A percentile compares a stretch with the other conserved stretches of the same genome.
Conservation (phyloP, 2,797 vertebrate genomes). For the Scyliorhinus canicula region DNA sequence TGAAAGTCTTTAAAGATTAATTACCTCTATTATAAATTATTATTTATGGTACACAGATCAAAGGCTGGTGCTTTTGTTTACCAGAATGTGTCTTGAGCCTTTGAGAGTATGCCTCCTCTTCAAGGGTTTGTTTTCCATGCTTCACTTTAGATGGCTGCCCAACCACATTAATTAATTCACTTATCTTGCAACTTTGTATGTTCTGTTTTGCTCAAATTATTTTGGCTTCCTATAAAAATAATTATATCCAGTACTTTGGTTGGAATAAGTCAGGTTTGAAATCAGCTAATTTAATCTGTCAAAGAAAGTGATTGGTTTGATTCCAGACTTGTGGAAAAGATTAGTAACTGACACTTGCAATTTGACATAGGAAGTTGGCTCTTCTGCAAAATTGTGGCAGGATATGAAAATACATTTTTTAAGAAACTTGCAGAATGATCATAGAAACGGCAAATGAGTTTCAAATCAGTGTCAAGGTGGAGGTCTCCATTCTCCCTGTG, state of each 20-base stretch:
- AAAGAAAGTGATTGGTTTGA: not conserved
- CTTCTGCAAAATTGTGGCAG: not conserved
- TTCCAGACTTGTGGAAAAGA: not conserved
- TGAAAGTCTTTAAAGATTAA: conserved; percentile 18
- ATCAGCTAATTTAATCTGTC: not conserved
- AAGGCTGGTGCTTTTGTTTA: not conserved
- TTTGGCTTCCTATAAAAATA: not conserved
- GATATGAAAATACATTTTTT: not conserved
- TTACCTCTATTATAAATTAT: not conserved
- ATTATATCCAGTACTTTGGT: not conserved
- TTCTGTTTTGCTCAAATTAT: not conserved
- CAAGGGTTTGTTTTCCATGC: not conserved
- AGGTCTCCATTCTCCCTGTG: no score
- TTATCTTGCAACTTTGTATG: not conserved
- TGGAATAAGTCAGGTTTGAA: not conserved
- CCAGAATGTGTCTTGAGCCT: not conserved
- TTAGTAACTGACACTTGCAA: not conserved
- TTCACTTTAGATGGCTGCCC: not conserved
- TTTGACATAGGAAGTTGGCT: not conserved
- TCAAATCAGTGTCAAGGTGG: not conserved
- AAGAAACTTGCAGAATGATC: not conserved
- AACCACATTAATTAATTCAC: not conserved
- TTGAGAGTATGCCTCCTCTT: not conserved
- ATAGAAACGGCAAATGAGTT: not conserved
- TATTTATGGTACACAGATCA: conserved; percentile 15